Evolutionary conservation across 1,140 invertebrate genomes (phyloP).

Genomic region (Ruditapes philippinarum): DNA sequence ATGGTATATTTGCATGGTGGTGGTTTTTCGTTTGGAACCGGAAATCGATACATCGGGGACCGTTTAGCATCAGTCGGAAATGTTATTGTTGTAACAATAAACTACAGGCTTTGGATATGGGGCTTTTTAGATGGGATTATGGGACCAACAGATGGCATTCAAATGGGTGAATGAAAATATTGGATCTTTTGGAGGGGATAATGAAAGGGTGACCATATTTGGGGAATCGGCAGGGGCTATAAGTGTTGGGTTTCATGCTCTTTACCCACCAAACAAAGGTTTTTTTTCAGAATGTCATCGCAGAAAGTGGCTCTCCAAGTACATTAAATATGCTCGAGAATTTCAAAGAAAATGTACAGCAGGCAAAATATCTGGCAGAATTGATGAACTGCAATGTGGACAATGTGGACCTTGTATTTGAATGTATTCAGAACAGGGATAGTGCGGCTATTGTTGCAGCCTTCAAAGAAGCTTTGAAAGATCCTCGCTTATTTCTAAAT

Average conservation of each 20-base stretch:
- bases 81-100: constrained; percentile 87
- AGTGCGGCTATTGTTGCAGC: not conserved
- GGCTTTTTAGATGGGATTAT: constrained; percentile 87
- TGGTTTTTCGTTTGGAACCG: constrained; percentile 61
- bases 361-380: not conserved
- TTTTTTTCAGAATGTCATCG: constrained; percentile 82
- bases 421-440: not conserved
- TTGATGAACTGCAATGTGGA: not conserved
- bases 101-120: constrained; percentile 87
- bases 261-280: constrained; percentile 62
- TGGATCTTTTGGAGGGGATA: constrained; percentile 74
- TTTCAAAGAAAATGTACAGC: not conserved
- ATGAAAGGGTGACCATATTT: constrained; percentile 74
- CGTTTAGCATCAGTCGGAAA: constrained; percentile 83
- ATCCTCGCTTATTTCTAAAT: not conserved
- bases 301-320: constrained; percentile 66
- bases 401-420: not conserved
- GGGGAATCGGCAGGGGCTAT: constrained; percentile 73
- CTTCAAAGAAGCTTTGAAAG: not conserved
- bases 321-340: not conserved
- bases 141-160: constrained; percentile 67
- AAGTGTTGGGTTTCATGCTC: constrained; percentile 11
- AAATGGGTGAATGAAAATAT: constrained; percentile 87
- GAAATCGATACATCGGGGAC: constrained; percentile 77
- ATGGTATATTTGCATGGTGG: constrained; percentile 76